Percentiles rank a stretch among this genome's conserved stretches.
Evolutionary conservation across 2,888 invertebrate species (phyloP).

Genomic region (Leucoma salicis): DNA sequence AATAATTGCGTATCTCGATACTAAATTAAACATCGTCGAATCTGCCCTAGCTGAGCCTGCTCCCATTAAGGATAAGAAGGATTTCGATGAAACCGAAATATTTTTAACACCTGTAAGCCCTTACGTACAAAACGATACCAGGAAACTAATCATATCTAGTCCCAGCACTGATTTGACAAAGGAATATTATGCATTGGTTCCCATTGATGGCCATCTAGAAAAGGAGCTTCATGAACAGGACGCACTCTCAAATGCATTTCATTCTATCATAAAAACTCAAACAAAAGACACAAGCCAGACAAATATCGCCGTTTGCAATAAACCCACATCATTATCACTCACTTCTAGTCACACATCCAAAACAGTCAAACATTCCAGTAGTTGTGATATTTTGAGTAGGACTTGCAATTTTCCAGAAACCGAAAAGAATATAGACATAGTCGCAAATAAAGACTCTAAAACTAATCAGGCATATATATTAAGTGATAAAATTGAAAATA

Average conservation of each 20-base stretch:
- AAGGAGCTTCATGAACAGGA: constrained; percentile 80
- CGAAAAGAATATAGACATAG: constrained; percentile 24
- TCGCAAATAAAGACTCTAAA: constrained; percentile 38
- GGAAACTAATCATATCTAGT: constrained; percentile 56
- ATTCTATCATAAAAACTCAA: constrained; percentile 67
- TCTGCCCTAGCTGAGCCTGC: constrained; percentile 32
- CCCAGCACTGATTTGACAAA: constrained; percentile 67
- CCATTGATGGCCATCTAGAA: constrained; percentile 66
- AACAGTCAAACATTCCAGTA: constrained; percentile 65
- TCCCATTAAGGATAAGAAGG: constrained; percentile 52
- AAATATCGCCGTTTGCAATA: constrained; percentile 43
- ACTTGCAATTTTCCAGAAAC: constrained; percentile 41
- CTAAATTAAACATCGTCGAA: constrained; percentile 44
- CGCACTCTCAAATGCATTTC: constrained; percentile 73
- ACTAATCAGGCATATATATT: constrained; percentile 21
- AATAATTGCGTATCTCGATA: constrained; percentile 67
- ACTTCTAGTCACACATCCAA: constrained; percentile 68
- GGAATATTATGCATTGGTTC: constrained; percentile 68
- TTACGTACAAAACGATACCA: constrained; percentile 47
- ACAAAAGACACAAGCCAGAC: constrained; percentile 44
- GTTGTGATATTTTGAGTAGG: constrained; percentile 61
- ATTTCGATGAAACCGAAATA: constrained; percentile 62
- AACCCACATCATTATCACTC: constrained; percentile 64
- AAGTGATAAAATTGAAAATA: constrained; percentile 27
- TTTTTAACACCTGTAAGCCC: constrained; percentile 74